phyloP scores from a whole-genome alignment of 2,797 vertebrate genomes.

The Caiman crocodilus region DNA sequence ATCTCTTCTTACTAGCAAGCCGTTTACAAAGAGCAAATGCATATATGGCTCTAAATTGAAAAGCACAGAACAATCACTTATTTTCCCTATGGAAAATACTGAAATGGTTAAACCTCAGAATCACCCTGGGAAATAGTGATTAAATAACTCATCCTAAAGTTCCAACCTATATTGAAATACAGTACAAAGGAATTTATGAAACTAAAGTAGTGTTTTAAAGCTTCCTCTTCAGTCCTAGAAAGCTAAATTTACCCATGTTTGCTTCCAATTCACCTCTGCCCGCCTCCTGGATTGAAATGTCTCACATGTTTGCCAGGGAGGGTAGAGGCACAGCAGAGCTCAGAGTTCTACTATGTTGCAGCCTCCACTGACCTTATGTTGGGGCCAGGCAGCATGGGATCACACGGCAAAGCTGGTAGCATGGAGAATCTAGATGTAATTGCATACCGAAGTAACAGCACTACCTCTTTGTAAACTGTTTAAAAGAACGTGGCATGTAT shows the following conservation, averaged over 20 bases:
- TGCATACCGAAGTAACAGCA: neutral
- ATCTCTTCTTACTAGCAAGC: neutral
- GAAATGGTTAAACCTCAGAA: neutral
- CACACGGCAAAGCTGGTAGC: neutral
- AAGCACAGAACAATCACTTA: neutral
- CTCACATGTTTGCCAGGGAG: neutral
- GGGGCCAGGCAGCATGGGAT: neutral
- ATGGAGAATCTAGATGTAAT: neutral
- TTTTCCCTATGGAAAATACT: neutral
- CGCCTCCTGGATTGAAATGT: neutral
- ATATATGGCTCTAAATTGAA: neutral
- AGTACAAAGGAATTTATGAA: neutral
- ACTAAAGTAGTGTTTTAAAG: neutral
- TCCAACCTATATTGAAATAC: neutral
- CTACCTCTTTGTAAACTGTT: neutral
- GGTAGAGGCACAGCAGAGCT: neutral
- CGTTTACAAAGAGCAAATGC: conserved; percentile 7
- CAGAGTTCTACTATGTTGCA: neutral
- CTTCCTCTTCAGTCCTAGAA: neutral
- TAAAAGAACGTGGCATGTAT: neutral
- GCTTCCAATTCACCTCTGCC: neutral
- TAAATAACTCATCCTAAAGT: neutral
- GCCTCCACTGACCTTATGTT: neutral
- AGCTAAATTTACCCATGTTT: neutral
- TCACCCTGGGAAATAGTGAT: neutral